Evolutionary conservation across 2,888 invertebrate genomes (phyloP).

Genomic region (Polietes domitor): DNA sequence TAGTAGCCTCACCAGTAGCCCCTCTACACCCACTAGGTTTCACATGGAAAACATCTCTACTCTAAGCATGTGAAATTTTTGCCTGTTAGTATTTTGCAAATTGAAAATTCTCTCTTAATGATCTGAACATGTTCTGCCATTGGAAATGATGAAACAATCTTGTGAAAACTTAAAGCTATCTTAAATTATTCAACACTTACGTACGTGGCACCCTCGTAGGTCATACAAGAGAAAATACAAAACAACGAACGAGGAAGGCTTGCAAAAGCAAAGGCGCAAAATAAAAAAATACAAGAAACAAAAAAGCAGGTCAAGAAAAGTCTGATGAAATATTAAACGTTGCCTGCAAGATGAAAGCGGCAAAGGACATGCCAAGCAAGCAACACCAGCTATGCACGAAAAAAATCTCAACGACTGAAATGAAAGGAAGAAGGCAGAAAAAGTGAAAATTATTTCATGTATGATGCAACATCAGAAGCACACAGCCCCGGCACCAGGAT

Average conservation of each 20-base stretch:
- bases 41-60: too few species aligned
- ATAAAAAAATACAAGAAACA: conserved; percentile 2
- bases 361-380: conserved; percentile 34
- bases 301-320: conserved; percentile 35
- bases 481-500: not conserved
- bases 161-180: conserved; percentile 14
- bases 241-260: not conserved
- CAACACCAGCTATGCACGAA: not conserved
- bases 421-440: conserved; percentile 19
- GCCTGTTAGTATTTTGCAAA: too few species aligned
- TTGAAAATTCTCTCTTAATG: too few species aligned
- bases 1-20: too few species aligned
- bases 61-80: too few species aligned
- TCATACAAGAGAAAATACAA: not conserved
- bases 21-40: too few species aligned
- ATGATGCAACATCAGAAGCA: conserved; percentile 5
- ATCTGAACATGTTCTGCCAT: too few species aligned
- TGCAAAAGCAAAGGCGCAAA: not conserved
- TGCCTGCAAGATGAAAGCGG: conserved; percentile 60
- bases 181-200: not conserved
- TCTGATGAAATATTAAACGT: conserved; percentile 62
- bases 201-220: conserved; percentile 1
- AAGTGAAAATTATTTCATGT: conserved; percentile 57
- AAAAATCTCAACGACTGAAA: conserved; percentile 5
- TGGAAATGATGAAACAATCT: not conserved